Evolutionary conservation across 2,888 invertebrate genomes (phyloP), one percentile per base, ranked within the genome.

Genomic region (Synanthedon myopaeformis): DNA sequence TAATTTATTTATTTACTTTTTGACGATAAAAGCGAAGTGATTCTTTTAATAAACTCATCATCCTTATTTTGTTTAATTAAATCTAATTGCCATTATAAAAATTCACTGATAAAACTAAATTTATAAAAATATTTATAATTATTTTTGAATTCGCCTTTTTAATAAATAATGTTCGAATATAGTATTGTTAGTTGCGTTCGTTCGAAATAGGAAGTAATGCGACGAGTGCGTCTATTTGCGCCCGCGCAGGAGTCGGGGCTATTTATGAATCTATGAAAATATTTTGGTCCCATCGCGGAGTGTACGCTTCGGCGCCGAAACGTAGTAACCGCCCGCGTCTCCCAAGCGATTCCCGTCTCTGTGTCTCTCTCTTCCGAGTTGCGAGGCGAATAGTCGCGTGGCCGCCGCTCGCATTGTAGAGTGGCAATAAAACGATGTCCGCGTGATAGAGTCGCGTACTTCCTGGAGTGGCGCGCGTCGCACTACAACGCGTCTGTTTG

Each of bases 211-310:
- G 45, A 45, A 45, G 45, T 45, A 45, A 45, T 45, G 45, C 45
- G 13, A 35, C 35, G 35, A 35, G 35, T 35, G 35, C 10, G 35
- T 35, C 35, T 35, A 35, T 8, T 35, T 35, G 6, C 6, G 35
- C 10, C 3, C 35, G 35, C 35, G 17, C 17, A 11, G 49, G 49
- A 12, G 49, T 12, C 49, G 60, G 54, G 61, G 63, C 75, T 81
- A 81, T 81, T 81, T 79, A 70, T 70, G 77, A 72, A 64, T 65
- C 67, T 69, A 73, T 70, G 73, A 72, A 74, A 75, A 77, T 79
- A 81, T 79, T 79, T 67, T 67, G 76, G 79, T 78, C 79, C 69
- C 74, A 70, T 73, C 67, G 62, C 61, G 67, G 35, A 66, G 72
- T 66, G 60, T 63, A 61, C 58, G 55, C 60, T 63, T 52, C 62